phyloP scores from a whole-genome alignment of 2,113 vertebrate genomes.

The Riparia riparia region DNA sequence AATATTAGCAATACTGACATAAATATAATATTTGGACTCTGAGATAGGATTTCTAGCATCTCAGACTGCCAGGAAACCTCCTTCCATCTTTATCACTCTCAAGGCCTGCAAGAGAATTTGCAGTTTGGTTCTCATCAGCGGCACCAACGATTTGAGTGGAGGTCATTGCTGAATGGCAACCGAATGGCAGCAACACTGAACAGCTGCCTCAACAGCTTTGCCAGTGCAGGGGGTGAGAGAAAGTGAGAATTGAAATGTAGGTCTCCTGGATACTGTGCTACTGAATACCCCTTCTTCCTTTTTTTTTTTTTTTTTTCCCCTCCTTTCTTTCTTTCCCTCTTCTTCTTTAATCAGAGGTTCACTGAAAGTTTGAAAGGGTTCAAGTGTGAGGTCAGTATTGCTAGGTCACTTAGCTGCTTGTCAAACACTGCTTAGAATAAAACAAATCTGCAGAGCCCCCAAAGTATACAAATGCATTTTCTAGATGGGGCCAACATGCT shows the following conservation, averaged over 20 bases:
- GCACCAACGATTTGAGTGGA: background rate
- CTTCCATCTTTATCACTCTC: background rate
- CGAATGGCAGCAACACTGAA: background rate
- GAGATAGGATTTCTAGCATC: background rate
- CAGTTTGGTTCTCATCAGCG: background rate
- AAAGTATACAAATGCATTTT: background rate
- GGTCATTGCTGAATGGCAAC: background rate
- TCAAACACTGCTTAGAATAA: background rate
- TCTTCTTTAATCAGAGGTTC: background rate
- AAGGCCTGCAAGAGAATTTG: background rate
- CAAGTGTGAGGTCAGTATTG: background rate
- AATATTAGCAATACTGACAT: background rate
- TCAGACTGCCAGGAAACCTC: background rate
- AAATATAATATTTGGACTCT: background rate
- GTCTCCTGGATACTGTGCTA: background rate
- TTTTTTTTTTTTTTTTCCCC: too few species aligned
- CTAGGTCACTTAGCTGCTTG: background rate
- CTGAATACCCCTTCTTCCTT: background rate
- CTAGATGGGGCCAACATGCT: background rate
- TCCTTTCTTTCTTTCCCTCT: too few species aligned
- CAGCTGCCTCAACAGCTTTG: slow-evolving; percentile 23
- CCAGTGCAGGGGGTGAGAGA: background rate
- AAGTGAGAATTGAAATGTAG: background rate
- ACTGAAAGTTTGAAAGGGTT: background rate
- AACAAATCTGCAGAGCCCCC: background rate